These are phyloP conservation scores for Priocnemis perturbator DNA, from an alignment of 2,888 invertebrate species.

Conservation along the genomic window DNA sequence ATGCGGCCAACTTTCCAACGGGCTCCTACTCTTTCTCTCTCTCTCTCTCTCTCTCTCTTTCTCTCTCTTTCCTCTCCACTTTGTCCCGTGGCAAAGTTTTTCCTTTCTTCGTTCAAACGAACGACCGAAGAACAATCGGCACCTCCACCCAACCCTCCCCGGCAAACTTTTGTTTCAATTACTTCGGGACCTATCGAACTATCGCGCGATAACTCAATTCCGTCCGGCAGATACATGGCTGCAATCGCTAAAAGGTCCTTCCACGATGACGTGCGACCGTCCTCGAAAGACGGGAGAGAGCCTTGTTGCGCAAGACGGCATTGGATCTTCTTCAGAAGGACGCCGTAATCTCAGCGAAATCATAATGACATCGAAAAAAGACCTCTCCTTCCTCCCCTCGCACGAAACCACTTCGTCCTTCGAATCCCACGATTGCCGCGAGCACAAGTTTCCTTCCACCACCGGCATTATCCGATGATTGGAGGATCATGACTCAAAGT, in stretches of 20 bases:
- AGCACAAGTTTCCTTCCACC: neutral
- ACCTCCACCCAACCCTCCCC: conserved; percentile 36
- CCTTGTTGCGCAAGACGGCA: too few species aligned
- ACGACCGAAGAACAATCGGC: conserved; percentile 38
- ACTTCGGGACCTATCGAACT: conserved; percentile 57
- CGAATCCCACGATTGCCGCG: neutral
- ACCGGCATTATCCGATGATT: neutral
- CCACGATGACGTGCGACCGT: conserved; percentile 1
- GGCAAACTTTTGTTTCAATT: conserved; percentile 65
- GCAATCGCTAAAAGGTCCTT: conserved; percentile 70
- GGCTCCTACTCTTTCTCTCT: neutral
- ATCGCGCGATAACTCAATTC: conserved; percentile 66
- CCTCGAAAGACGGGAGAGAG: neutral
- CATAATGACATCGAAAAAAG: too few species aligned
- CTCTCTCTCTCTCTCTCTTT: neutral
- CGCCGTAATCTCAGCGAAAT: too few species aligned
- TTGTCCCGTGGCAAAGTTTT: conserved; percentile 32
- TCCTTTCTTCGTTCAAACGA: conserved; percentile 36
- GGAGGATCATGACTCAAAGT: neutral
- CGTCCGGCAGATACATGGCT: conserved; percentile 63
- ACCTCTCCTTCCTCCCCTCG: too few species aligned
- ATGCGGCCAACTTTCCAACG: conserved; percentile 34
- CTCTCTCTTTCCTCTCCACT: neutral
- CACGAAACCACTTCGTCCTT: too few species aligned
- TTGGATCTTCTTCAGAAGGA: too few species aligned